Evolutionary conservation across 2,113 vertebrate genomes (phyloP), one percentile per base, ranked within the genome.

Genomic region (Candoia aspera): DNA sequence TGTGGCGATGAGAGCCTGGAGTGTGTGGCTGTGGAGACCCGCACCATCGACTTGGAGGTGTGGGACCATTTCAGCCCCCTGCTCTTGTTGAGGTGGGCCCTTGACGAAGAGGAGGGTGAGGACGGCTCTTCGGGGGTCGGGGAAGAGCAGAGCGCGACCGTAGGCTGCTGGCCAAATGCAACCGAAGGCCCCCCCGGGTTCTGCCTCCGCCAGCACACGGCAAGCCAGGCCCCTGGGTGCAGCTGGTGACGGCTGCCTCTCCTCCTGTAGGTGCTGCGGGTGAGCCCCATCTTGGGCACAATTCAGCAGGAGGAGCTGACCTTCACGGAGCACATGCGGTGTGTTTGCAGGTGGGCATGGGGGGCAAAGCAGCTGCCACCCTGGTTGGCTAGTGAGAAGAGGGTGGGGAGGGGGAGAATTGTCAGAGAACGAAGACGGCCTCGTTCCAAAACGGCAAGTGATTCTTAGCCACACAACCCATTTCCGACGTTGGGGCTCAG

Each of bases 1-100:
- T 98, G 98, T 59, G 90, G 95, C 0, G 98, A 98, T 0, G 98
- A 98, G 94, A 97, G 97, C 46, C 94, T 98, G 95, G 97, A 98
- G 94, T 98, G 98, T 84, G 96, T 97, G 26, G 97, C 98, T 15
- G 94, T 90, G 10, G 96, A 97, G 90, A 98, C 97, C 5, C 96
- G 96, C 92, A 97, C 96, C 3, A 86, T 98, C 93, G 97, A 96
- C 58, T 97, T 98, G 97, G 97, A 98, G 98, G 98, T 98, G 13
- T n/a, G 64, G 64, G 29, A 5, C 29, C 19, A 17, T 11, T 42
- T 10, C 2, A 2, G 6, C 54, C 8, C 6, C 42, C 10, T 1
- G 10, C 6, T 15, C 2, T 15, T 58, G 15, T 12, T 58, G 57
- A 58, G 57, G 57, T 4, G 26, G 49, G 49, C 49, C 49, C 49